phyloP scores from a whole-genome alignment of 2,888 invertebrate species.

The Ganaspis brasiliensis region DNA sequence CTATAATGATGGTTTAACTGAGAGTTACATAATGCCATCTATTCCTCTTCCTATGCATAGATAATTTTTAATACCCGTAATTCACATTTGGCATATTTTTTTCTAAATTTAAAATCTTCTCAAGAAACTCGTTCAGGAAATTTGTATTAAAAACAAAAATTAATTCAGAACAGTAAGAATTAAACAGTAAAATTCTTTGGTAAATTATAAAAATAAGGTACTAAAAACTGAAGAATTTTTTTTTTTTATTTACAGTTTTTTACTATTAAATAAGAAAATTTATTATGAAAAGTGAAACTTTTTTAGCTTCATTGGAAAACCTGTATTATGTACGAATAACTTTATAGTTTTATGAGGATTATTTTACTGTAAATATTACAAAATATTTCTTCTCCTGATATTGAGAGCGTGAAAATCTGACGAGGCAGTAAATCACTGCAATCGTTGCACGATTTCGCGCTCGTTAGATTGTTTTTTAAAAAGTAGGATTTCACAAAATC shows the following conservation, averaged over 20 bases:
- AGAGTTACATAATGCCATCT: slow-evolving; percentile 21
- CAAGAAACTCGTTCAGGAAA: not conserved
- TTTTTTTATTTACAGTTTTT: too few species aligned
- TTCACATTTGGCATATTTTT: not conserved
- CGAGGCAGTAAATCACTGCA: slow-evolving; percentile 3
- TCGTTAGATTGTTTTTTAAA: not conserved
- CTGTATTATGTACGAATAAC: too few species aligned
- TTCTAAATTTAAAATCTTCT: not conserved
- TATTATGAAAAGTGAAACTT: too few species aligned
- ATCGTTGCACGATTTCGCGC: not conserved
- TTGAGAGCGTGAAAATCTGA: slow-evolving; percentile 22
- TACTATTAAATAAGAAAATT: too few species aligned
- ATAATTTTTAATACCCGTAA: slow-evolving; percentile 9
- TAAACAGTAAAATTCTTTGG: too few species aligned
- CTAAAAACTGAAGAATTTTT: too few species aligned
- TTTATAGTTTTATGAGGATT: too few species aligned
- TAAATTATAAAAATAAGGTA: too few species aligned
- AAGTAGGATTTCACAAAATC: not conserved
- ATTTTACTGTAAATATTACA: not conserved
- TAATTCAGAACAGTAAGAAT: too few species aligned
- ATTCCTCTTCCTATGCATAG: slow-evolving; percentile 11
- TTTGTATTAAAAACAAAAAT: not conserved
- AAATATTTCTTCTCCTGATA: not conserved
- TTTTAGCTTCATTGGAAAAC: too few species aligned
- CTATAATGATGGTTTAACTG: slow-evolving; percentile 36